A percentile compares a stretch with the other conserved stretches of the same genome.
Evolutionary conservation across 1,140 invertebrate genomes (phyloP).

Genomic region (Sipha flava): DNA sequence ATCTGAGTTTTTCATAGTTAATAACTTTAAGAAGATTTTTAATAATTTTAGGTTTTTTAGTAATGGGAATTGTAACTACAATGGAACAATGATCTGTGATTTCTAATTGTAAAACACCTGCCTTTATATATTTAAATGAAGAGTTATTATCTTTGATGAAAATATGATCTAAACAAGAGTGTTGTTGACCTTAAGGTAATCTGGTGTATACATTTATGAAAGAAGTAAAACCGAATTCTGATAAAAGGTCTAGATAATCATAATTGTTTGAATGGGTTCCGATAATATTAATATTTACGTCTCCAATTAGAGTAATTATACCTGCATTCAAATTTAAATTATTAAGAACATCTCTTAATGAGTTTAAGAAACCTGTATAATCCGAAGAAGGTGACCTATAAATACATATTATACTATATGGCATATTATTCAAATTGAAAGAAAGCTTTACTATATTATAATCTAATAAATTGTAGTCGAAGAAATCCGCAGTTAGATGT

Average conservation of each 20-base stretch:
- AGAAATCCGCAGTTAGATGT: background rate
- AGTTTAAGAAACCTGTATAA: background rate
- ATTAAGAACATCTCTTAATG: background rate
- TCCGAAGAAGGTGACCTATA: background rate
- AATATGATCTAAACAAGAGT: background rate
- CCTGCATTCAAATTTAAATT: background rate
- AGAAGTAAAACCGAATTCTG: background rate
- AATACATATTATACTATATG: background rate
- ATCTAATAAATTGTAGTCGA: background rate
- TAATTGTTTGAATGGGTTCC: background rate
- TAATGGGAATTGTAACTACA: background rate
- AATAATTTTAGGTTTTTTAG: background rate
- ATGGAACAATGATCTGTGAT: background rate
- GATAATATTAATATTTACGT: background rate
- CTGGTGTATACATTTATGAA: background rate
- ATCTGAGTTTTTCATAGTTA: background rate
- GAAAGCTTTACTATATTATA: background rate
- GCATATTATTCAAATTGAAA: background rate
- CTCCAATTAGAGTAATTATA: background rate
- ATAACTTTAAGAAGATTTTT: no score
- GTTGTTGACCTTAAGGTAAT: background rate
- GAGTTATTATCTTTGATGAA: background rate
- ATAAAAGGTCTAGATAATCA: background rate
- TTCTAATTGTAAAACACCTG: background rate
- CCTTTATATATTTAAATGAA: background rate